Evolutionary conservation across 2,113 vertebrate species (phyloP).

Genomic region (Ictidomys tridecemlineatus): DNA sequence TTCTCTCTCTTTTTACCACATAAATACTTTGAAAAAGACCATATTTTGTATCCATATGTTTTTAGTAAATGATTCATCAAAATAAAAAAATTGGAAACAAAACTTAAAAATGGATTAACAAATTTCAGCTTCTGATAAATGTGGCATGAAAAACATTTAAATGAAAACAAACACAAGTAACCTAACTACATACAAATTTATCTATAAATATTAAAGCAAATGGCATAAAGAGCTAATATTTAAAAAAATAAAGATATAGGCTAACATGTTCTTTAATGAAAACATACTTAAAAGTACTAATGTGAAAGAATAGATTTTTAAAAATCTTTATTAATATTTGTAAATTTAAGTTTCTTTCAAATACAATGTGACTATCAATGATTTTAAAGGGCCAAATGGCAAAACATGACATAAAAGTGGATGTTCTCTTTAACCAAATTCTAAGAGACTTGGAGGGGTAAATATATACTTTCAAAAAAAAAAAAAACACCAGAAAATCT

Average conservation of each 20-base stretch:
- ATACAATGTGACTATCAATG: not conserved
- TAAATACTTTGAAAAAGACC: slow-evolving; percentile 37
- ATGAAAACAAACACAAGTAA: not conserved
- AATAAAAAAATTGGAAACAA: slow-evolving; percentile 44
- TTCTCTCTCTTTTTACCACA: not conserved
- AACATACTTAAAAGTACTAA: not conserved
- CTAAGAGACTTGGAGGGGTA: not conserved
- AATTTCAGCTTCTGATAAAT: slow-evolving; percentile 29
- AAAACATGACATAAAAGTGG: not conserved
- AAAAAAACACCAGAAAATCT: not conserved
- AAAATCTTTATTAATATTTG: slow-evolving; percentile 30
- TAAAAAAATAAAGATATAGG: not conserved
- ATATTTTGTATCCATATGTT: not conserved
- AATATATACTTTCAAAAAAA: not conserved
- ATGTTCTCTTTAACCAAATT: slow-evolving; percentile 19
- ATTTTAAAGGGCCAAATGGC: not conserved
- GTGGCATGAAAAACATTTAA: slow-evolving; percentile 1
- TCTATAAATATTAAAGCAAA: not conserved
- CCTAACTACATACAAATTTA: not conserved
- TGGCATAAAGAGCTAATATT: not conserved
- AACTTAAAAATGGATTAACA: slow-evolving; percentile 1
- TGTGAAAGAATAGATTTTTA: slow-evolving; percentile 1
- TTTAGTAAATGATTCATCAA: not conserved
- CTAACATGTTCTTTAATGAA: not conserved
- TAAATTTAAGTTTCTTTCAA: slow-evolving; percentile 41